Evolutionary conservation across 64 coral and sea anemone genomes (phyloP), one percentile per base, ranked within the genome.

Genomic region (Montipora foliosa): DNA sequence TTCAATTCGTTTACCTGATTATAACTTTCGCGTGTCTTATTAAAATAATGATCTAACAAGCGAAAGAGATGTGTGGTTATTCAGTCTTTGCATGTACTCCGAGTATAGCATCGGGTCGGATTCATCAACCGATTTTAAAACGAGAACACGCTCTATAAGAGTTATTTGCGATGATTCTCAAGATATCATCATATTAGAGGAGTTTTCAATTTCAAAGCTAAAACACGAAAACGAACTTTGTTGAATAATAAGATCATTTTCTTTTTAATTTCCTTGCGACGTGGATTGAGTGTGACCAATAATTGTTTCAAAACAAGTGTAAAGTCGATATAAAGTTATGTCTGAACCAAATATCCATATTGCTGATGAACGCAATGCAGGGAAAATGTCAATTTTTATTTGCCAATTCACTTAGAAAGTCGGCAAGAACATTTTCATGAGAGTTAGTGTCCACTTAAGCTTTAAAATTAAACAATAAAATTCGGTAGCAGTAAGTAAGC

Each of bases 241-340:
- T 47, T 8, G 14, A 84, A 47, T 72, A 50, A 20, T 86, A 9
- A 86, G 82, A 86, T 86, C 82, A 50, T 19, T 50, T 47, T 64
- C 14, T 64, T 84, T 81, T 67, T 64, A 62, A 59, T 9, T 44
- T 47, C 10, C 8, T 67, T 83, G 29, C 44, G 67, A 84, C 48
- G 46, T 7, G n/a, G 44, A 84, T 86, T 52, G 82, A 86, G 82
- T 72, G 82, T 72, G 82, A 72, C 82, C 4, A 72, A 21, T 19
- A 45, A 71, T 86, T 86, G 82, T 86, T 86, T 71, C 9, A 86
- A 3, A 86, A 71, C 47, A 86, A 16, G 14, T 25, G 44, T 20
- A 84, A 45, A 68, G 19, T 15, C 44, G 66, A 22, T 44, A 22
- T 19, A 86, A 68, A 70, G 66, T 37, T 71, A 71, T 69, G 46